Conservation (phyloP, 2,888 invertebrate species). For the Drosophila quinaria region DNA sequence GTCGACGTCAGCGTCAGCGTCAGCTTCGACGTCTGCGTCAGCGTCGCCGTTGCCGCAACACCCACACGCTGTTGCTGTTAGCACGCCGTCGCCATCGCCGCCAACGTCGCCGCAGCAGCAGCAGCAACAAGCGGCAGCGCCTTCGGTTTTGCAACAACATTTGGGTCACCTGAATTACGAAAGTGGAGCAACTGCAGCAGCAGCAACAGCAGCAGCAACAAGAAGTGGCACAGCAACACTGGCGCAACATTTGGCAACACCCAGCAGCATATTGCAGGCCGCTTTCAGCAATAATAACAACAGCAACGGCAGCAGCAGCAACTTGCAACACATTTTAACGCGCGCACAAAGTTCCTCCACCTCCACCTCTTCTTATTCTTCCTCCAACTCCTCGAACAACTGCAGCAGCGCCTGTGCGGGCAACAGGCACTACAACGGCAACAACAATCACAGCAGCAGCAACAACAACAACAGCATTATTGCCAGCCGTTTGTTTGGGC, state of each 20-base stretch:
- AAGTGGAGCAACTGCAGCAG: constrained; percentile 76
- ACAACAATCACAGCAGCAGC: constrained; percentile 56
- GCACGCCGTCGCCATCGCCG: constrained; percentile 55
- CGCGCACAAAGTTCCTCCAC: constrained; percentile 73
- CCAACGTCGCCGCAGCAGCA: constrained; percentile 48
- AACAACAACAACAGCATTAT: constrained; percentile 76
- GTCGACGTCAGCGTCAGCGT: constrained; percentile 48
- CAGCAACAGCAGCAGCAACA: constrained; percentile 52
- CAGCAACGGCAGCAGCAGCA: constrained; percentile 47
- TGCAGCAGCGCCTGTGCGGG: constrained; percentile 77
- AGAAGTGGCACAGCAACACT: constrained; percentile 80
- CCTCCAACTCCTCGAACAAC: constrained; percentile 52
- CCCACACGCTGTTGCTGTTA: constrained; percentile 54
- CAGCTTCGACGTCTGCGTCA: constrained; percentile 30
- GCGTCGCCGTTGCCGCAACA: constrained; percentile 48
- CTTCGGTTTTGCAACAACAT: constrained; percentile 84
- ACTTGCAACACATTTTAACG: constrained; percentile 77
- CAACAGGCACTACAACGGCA: constrained; percentile 79
- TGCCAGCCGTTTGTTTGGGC: constrained; percentile 81
- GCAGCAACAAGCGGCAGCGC: constrained; percentile 56
- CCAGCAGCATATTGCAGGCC: constrained; percentile 79
- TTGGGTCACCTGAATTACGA: constrained; percentile 85
- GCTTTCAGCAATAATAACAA: constrained; percentile 66
- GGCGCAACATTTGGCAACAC: constrained; percentile 81
- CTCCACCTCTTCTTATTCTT: constrained; percentile 34